phyloP scores from a whole-genome alignment of 2,888 invertebrate species.

The Tridacna gigas region DNA sequence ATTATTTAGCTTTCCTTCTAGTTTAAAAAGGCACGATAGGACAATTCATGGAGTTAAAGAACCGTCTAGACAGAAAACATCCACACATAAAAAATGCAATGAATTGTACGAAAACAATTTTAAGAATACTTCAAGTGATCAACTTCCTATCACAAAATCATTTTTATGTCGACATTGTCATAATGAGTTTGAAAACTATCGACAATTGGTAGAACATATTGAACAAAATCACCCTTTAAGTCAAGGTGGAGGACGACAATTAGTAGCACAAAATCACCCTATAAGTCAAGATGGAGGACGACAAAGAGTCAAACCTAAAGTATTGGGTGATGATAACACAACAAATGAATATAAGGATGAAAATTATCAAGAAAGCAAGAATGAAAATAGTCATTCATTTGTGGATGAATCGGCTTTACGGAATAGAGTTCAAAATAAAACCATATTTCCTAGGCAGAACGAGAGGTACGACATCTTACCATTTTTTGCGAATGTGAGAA shows the following conservation, averaged over 20 bases:
- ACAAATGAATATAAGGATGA: neutral
- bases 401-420: conserved; percentile 32
- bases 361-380: neutral
- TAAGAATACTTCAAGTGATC: conserved; percentile 25
- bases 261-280: neutral
- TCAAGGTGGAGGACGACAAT: neutral
- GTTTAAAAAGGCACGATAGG: conserved; percentile 15
- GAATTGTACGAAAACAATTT: conserved; percentile 24
- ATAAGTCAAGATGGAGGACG: neutral
- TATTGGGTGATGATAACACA: too few relatives aligned
- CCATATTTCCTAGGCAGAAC: conserved; percentile 28
- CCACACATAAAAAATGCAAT: conserved; percentile 5
- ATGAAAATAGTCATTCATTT: neutral
- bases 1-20: neutral
- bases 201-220: neutral
- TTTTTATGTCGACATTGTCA: conserved; percentile 33
- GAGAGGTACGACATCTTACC: conserved; percentile 44
- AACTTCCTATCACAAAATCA: neutral
- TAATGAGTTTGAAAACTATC: conserved; percentile 6
- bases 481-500: conserved; percentile 44
- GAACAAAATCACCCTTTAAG: conserved; percentile 13
- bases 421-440: conserved; percentile 28
- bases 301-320: neutral
- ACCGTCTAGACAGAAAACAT: neutral
- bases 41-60: neutral